These are phyloP conservation scores for Catalaphyllia jardinei DNA, from an alignment of 64 coral and sea anemone species.

Conservation along the genomic window DNA sequence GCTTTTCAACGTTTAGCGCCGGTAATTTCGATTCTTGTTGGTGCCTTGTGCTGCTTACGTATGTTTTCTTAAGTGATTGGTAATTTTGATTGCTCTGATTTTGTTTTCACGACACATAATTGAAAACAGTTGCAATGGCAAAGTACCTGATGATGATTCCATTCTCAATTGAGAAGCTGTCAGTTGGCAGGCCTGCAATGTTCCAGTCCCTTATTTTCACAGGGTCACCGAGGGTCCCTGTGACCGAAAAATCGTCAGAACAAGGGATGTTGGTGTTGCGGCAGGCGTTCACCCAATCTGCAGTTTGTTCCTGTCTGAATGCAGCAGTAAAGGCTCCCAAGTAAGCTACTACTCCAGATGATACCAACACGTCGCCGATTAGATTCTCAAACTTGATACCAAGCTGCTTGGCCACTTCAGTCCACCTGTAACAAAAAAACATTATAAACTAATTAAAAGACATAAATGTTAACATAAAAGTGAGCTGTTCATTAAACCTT, in stretches of 20 bases:
- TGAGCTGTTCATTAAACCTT: no score
- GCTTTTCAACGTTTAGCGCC: no score
- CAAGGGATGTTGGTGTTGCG: constrained; percentile 76
- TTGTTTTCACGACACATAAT: no score
- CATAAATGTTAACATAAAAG: no score
- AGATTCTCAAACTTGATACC: constrained; percentile 89
- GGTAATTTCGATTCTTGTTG: no score
- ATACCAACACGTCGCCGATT: constrained; percentile 92
- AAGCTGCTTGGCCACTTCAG: constrained; percentile 88
- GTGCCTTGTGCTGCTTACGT: no score
- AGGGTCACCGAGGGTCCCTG: constrained; percentile 87
- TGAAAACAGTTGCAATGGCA: no score
- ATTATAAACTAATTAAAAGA: no score
- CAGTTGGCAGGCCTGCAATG: constrained; percentile 95
- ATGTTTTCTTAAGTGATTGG: no score
- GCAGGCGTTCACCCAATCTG: constrained; percentile 67
- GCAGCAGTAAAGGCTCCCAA: constrained; percentile 93
- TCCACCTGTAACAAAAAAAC: constrained; percentile 63
- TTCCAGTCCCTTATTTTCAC: constrained; percentile 99
- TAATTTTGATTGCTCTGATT: no score
- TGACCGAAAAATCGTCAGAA: constrained; percentile 95
- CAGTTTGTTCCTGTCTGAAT: constrained; percentile 93
- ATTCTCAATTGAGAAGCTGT: constrained; percentile 97
- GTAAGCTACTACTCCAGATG: constrained; percentile 94
- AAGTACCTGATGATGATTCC: constrained; percentile 95